Percentiles rank a stretch among this genome's conserved stretches.
phyloP scores from a whole-genome alignment of 2,113 vertebrate species.

The Datnioides undecimradiatus region DNA sequence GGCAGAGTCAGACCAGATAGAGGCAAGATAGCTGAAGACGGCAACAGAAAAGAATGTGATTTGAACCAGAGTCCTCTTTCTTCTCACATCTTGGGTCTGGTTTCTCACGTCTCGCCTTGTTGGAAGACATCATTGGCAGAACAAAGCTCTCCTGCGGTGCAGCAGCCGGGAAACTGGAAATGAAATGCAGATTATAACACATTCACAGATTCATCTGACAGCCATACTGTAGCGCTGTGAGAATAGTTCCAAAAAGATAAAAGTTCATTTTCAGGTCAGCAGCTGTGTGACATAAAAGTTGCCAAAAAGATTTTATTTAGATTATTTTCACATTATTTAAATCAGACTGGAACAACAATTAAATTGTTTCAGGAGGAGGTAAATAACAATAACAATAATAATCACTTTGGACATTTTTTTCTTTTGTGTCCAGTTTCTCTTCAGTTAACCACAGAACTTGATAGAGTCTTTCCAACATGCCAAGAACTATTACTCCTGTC shows the following conservation, averaged over 20 bases:
- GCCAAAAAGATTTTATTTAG: background rate
- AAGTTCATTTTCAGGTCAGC: slow-evolving; percentile 63
- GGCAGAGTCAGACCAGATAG: slow-evolving; percentile 5
- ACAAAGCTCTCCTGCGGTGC: slow-evolving; percentile 49
- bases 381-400: background rate
- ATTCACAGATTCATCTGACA: slow-evolving; percentile 34
- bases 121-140: slow-evolving; percentile 33
- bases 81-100: slow-evolving; percentile 38
- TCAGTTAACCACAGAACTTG: slow-evolving; percentile 11
- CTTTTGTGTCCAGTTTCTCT: background rate
- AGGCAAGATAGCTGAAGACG: slow-evolving; percentile 23
- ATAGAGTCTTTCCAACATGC: slow-evolving; percentile 7
- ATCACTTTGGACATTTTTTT: background rate
- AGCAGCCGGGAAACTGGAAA: slow-evolving; percentile 57
- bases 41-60: slow-evolving; percentile 27
- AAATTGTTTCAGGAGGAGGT: background rate
- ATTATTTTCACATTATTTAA: slow-evolving; percentile 6
- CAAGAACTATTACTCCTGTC: slow-evolving; percentile 19
- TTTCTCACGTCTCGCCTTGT: slow-evolving; percentile 29
- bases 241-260: slow-evolving; percentile 34
- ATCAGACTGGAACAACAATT: slow-evolving; percentile 8
- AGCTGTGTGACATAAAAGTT: slow-evolving; percentile 31
- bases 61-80: slow-evolving; percentile 40
- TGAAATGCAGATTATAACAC: slow-evolving; percentile 40
- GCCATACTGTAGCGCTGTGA: slow-evolving; percentile 16